phyloP scores from a whole-genome alignment of 2,113 vertebrate species.

The Panurus biarmicus region DNA sequence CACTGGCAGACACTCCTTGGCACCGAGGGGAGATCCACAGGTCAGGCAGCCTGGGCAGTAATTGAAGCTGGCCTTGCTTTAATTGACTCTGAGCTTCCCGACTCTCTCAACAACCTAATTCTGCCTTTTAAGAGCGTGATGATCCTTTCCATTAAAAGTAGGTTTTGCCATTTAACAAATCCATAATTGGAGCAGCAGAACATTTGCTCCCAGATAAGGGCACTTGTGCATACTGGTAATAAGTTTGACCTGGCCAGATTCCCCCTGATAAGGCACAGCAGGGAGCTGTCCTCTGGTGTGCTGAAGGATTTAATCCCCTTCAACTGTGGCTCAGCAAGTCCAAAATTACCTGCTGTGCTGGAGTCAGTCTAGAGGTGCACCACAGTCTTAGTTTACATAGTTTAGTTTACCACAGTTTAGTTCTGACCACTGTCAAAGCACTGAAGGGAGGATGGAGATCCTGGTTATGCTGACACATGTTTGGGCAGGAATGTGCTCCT shows the following conservation, averaged over 20 bases:
- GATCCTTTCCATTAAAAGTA: background rate
- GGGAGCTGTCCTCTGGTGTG: background rate
- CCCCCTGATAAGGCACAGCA: slow-evolving; percentile 31
- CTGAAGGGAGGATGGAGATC: background rate
- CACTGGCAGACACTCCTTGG: background rate
- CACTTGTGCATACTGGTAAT: background rate
- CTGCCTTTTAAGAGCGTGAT: background rate
- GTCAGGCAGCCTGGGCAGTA: background rate
- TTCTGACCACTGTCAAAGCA: accelerated
- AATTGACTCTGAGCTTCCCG: background rate
- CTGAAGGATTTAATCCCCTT: background rate
- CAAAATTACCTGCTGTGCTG: background rate
- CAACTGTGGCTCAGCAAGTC: background rate
- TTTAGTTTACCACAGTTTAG: too few species aligned
- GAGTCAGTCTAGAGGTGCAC: background rate
- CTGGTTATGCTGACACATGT: background rate
- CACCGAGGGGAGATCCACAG: background rate
- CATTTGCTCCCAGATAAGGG: slow-evolving; percentile 45
- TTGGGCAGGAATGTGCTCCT: background rate
- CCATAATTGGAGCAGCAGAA: background rate
- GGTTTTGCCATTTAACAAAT: background rate
- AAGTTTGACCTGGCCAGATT: slow-evolving; percentile 41
- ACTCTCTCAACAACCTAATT: background rate
- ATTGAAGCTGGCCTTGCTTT: background rate
- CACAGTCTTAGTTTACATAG: too few species aligned